Conservation (phyloP, 1,140 invertebrate genomes). For the Pseudomyrmex cubaensis region DNA sequence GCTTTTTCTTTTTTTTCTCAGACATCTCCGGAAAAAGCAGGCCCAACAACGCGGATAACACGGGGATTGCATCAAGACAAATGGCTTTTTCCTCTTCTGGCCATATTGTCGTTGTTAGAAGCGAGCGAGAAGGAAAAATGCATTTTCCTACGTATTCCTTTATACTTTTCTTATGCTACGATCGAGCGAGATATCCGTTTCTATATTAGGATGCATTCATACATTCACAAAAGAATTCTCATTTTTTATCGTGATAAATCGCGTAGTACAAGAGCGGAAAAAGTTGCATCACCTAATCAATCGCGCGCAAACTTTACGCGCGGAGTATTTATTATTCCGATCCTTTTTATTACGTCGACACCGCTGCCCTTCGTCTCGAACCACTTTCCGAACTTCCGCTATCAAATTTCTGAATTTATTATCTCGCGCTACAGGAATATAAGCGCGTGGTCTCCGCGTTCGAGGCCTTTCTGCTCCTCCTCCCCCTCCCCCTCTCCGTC, state of each 20-base stretch:
- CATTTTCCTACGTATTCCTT: constrained; percentile 19
- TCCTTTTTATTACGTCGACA: not conserved
- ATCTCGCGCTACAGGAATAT: not conserved
- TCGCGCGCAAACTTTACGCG: not conserved
- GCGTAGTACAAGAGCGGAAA: not conserved
- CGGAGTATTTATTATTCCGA: not conserved
- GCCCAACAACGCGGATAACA: constrained; percentile 1
- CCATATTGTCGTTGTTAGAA: not conserved
- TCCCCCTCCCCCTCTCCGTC: not conserved
- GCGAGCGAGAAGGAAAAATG: constrained; percentile 2
- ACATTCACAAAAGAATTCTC: not conserved
- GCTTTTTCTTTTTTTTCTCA: not conserved
- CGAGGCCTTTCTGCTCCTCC: not conserved
- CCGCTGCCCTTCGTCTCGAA: not conserved
- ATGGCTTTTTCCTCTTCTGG: constrained; percentile 12
- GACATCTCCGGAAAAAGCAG: not conserved
- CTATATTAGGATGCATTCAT: not conserved
- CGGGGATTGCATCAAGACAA: constrained; percentile 33
- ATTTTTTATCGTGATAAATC: too few relatives aligned
- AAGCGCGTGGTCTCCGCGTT: not conserved
- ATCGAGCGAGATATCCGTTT: not conserved
- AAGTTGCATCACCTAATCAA: not conserved
- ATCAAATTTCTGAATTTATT: constrained; percentile 28
- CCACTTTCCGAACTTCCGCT: not conserved
- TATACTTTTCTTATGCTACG: not conserved